Percentiles rank a stretch among this genome's conserved stretches.
These are phyloP conservation scores for Pantherophis alleghaniensis DNA, from an alignment of 2,797 vertebrate genomes.

Conservation along the genomic window DNA sequence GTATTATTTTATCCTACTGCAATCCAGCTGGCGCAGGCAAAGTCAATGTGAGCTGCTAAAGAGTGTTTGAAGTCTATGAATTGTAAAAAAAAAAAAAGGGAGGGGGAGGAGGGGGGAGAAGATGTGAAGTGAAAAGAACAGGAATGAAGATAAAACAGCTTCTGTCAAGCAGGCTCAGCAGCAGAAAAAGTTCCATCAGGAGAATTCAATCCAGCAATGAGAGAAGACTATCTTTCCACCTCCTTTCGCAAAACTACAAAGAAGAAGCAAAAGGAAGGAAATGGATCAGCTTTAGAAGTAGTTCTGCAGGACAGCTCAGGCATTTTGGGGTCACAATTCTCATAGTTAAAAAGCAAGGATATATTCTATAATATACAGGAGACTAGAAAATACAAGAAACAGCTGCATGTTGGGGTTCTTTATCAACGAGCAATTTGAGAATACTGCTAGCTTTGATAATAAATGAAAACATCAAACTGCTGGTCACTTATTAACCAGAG, in stretches of 20 bases:
- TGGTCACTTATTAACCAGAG: not conserved
- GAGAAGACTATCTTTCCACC: constrained; percentile 55
- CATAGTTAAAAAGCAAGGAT: constrained; percentile 26
- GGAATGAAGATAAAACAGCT: not conserved
- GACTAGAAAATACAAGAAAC: not conserved
- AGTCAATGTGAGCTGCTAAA: constrained; percentile 13
- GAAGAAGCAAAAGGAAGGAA: constrained; percentile 56
- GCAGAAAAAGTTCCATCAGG: not conserved
- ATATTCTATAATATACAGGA: not conserved
- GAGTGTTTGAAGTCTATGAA: not conserved
- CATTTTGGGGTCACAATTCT: constrained; percentile 50
- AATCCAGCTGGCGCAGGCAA: accelerated
- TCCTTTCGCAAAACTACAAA: constrained; percentile 50
- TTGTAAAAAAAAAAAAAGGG: not conserved
- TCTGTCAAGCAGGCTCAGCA: not conserved
- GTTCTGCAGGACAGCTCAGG: constrained; percentile 51
- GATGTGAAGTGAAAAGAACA: constrained; percentile 32
- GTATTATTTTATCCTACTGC: not conserved
- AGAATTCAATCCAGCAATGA: constrained; percentile 32
- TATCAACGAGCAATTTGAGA: not conserved
- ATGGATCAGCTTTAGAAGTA: constrained; percentile 58
- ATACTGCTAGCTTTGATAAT: not conserved
- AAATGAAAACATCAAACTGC: not conserved
- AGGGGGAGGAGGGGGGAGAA: not conserved
- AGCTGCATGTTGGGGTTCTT: not conserved